Evolutionary conservation across 2,888 invertebrate species (phyloP).

Genomic region (Camptogramma bilineatum): DNA sequence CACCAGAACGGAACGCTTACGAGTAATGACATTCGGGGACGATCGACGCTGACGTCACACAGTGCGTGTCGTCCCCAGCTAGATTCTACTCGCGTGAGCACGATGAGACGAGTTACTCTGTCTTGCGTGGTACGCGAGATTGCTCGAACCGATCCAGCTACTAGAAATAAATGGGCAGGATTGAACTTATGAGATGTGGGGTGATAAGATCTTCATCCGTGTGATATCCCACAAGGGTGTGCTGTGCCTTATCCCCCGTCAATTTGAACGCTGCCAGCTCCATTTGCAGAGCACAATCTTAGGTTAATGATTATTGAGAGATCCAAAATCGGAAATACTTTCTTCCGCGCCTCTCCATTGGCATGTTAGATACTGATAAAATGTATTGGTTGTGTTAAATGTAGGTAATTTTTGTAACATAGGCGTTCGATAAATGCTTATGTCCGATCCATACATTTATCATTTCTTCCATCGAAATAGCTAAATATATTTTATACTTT

Average conservation of each 20-base stretch:
- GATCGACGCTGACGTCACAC: conserved; percentile 12
- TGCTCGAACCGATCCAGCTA: conserved; percentile 7
- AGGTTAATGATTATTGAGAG: conserved; percentile 22
- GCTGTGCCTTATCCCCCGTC: conserved; percentile 36
- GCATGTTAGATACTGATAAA: conserved; percentile 20
- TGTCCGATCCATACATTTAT: conserved; percentile 30
- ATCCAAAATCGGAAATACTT: conserved; percentile 23
- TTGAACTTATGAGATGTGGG: conserved; percentile 19
- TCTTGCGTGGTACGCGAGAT: conserved; percentile 11
- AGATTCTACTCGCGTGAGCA: background rate
- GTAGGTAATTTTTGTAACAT: conserved; percentile 24
- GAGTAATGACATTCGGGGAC: conserved; percentile 14
- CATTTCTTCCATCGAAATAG: conserved; percentile 31
- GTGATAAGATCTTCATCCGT: conserved; percentile 29
- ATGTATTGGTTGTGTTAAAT: conserved; percentile 33
- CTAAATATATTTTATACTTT: conserved; percentile 25
- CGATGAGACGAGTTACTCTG: background rate
- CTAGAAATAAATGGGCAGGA: conserved; percentile 15
- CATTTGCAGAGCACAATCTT: conserved; percentile 27
- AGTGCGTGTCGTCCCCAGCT: conserved; percentile 1
- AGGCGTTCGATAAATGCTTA: conserved; percentile 25
- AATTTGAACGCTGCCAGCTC: conserved; percentile 37
- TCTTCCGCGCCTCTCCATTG: conserved; percentile 19
- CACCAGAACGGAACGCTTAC: conserved; percentile 41
- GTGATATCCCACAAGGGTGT: conserved; percentile 33